Evolutionary conservation across 2,797 vertebrate genomes (phyloP).

Genomic region (Chiloscyllium punctatum): DNA sequence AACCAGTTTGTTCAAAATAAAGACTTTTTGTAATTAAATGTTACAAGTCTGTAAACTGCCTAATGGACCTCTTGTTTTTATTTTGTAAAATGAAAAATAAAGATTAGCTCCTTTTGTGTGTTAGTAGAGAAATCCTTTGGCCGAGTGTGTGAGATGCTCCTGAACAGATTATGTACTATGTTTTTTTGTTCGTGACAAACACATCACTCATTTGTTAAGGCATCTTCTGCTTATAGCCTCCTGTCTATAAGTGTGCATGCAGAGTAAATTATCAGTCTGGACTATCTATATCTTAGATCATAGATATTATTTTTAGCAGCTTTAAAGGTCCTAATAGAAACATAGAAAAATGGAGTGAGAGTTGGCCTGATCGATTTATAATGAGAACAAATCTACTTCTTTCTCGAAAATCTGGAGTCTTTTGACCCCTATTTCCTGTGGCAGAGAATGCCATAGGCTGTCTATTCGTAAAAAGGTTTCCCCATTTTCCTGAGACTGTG

Average conservation of each 20-base stretch:
- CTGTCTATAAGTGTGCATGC: neutral
- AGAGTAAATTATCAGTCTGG: conserved; percentile 26
- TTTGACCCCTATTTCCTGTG: too few species aligned
- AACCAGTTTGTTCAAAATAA: conserved; percentile 68
- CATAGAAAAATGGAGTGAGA: too few species aligned
- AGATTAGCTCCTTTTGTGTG: conserved; percentile 35
- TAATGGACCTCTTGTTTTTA: conserved; percentile 49
- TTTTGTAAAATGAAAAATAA: conserved; percentile 52
- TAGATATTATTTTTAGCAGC: conserved; percentile 12
- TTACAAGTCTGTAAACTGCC: conserved; percentile 66
- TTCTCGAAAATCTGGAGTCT: too few species aligned
- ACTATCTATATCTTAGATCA: neutral
- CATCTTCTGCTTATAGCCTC: conserved; percentile 15
- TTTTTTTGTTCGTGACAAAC: neutral
- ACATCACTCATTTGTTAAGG: conserved; percentile 10
- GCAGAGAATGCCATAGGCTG: too few species aligned
- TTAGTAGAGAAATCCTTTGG: conserved; percentile 26
- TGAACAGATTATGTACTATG: neutral
- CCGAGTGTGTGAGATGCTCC: conserved; percentile 7
- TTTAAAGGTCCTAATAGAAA: neutral
- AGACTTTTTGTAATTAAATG: conserved; percentile 69
- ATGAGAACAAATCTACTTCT: too few species aligned
- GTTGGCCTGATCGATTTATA: too few species aligned
- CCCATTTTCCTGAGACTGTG: too few species aligned
- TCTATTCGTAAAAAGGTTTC: too few species aligned